These are phyloP conservation scores for Hyppa rectilinea DNA, from an alignment of 2,888 invertebrate species.

Conservation along the genomic window DNA sequence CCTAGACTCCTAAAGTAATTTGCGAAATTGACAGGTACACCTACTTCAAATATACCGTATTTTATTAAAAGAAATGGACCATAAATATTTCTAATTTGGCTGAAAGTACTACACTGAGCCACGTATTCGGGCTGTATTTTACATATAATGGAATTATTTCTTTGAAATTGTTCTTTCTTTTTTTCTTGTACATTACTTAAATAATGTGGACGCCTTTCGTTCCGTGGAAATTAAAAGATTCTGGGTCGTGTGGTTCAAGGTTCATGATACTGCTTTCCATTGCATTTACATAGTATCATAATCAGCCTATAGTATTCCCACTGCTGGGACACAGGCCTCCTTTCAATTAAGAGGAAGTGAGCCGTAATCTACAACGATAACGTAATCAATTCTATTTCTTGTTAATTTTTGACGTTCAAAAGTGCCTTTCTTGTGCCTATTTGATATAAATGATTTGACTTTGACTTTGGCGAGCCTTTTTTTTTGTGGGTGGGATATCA, in stretches of 20 bases:
- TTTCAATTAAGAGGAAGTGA: no score
- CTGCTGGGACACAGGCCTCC: no score
- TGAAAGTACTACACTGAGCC: slow-evolving; percentile 53
- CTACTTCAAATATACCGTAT: slow-evolving; percentile 48
- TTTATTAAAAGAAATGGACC: slow-evolving; percentile 62
- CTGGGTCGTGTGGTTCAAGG: slow-evolving; percentile 4
- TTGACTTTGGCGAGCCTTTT: no score
- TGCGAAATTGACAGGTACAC: slow-evolving; percentile 52
- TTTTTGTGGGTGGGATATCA: no score
- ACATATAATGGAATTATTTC: slow-evolving; percentile 62
- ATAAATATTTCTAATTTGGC: slow-evolving; percentile 59
- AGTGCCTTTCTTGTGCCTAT: no score
- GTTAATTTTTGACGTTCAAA: no score
- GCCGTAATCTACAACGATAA: no score
- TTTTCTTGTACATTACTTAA: slow-evolving; percentile 31
- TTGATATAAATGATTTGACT: no score
- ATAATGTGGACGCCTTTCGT: slow-evolving; percentile 10
- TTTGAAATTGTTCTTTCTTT: slow-evolving; percentile 55
- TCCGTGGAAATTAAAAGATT: slow-evolving; percentile 22
- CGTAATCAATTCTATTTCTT: no score
- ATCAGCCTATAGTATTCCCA: no score
- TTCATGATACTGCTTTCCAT: background rate
- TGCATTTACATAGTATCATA: no score
- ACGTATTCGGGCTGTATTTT: slow-evolving; percentile 59
- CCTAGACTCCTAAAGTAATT: slow-evolving; percentile 54